phyloP scores from a whole-genome alignment of 1,140 invertebrate species.

The Spodoptera frugiperda region DNA sequence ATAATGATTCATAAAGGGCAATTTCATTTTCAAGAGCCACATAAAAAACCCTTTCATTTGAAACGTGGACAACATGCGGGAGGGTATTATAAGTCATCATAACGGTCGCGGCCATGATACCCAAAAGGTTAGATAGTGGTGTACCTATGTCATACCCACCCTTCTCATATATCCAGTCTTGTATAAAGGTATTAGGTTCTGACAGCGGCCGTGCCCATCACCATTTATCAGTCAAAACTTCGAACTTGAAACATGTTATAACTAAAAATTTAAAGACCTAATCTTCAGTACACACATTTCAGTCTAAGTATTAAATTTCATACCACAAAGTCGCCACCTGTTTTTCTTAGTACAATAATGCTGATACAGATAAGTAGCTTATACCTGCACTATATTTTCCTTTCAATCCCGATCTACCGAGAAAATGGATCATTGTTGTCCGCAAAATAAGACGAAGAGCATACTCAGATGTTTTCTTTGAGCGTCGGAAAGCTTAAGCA shows the following conservation, averaged over 20 bases:
- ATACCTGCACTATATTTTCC: constrained; percentile 37
- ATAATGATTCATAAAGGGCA: not conserved
- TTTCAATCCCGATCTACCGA: constrained; percentile 33
- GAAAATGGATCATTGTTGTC: constrained; percentile 45
- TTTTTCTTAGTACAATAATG: constrained; percentile 25
- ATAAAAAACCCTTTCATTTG: constrained; percentile 20
- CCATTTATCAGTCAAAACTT: constrained; percentile 28
- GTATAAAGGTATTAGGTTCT: constrained; percentile 32
- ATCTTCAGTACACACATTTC: not conserved
- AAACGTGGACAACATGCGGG: constrained; percentile 34
- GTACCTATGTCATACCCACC: constrained; percentile 29
- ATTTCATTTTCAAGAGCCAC: constrained; percentile 11
- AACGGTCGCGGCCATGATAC: constrained; percentile 18
- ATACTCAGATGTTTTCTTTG: constrained; percentile 35
- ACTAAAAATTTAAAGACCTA: not conserved
- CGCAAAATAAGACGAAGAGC: constrained; percentile 16
- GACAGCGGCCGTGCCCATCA: constrained; percentile 19
- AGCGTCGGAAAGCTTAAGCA: constrained; percentile 20
- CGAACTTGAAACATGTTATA: not conserved
- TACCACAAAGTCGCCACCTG: not conserved
- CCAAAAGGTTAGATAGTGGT: constrained; percentile 31
- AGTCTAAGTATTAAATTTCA: not conserved
- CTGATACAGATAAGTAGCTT: constrained; percentile 21
- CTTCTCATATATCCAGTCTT: constrained; percentile 32
- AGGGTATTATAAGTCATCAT: constrained; percentile 30